These are phyloP conservation scores for Serinus canaria DNA, from an alignment of 2,113 vertebrate species.

Conservation along the genomic window DNA sequence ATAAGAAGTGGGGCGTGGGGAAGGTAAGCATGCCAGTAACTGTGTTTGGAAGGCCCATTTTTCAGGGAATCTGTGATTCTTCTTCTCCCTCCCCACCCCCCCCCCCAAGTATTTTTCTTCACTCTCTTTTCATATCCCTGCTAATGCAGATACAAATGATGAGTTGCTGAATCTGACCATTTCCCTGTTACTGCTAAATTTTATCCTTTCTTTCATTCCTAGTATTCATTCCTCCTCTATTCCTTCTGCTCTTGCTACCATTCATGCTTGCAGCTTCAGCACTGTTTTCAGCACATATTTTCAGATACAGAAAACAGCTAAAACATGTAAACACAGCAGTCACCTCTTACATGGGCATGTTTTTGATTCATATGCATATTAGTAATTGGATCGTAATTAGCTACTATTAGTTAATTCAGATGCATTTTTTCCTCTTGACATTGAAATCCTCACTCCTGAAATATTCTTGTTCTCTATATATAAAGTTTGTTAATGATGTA, in stretches of 20 bases:
- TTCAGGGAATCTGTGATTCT: neutral
- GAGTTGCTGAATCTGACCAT: neutral
- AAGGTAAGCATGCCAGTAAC: neutral
- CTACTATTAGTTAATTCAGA: neutral
- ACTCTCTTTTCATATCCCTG: neutral
- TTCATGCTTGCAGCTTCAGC: neutral
- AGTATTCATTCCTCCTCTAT: neutral
- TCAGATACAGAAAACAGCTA: neutral
- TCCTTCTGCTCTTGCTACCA: neutral
- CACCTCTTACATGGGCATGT: neutral
- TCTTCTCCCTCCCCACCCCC: neutral
- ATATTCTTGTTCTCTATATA: neutral
- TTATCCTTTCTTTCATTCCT: neutral
- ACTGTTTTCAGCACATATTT: neutral
- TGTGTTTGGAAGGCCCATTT: neutral
- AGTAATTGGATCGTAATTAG: neutral
- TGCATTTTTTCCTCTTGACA: neutral
- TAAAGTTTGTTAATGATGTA: neutral
- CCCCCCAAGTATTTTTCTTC: neutral
- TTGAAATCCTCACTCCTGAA: neutral
- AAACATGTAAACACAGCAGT: neutral
- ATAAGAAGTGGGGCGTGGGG: neutral
- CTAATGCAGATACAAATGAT: neutral
- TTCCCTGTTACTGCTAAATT: neutral
- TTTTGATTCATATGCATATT: neutral